Evolutionary conservation across 2,888 invertebrate species (phyloP).

Genomic region (Gisinianus flammeolus): DNA sequence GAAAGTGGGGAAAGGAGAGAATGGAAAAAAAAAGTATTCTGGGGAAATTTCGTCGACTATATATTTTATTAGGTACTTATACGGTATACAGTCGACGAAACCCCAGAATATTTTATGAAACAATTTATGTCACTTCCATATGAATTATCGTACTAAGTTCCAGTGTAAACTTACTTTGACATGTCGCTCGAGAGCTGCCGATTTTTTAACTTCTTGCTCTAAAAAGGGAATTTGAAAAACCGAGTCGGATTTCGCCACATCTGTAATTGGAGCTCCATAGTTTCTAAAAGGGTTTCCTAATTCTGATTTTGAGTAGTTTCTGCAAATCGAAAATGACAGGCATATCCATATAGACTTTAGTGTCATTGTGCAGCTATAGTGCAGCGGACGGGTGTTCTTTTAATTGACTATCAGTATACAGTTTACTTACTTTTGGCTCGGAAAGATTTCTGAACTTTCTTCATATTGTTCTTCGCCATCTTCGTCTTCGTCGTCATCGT

Average conservation of each 20-base stretch:
- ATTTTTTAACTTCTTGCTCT: constrained; percentile 49
- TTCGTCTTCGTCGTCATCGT: constrained; percentile 31
- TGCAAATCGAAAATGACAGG: no score
- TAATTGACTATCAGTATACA: background rate
- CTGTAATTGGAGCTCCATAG: background rate
- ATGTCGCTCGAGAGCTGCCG: constrained; percentile 51
- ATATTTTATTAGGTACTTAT: no score
- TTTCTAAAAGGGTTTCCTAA: constrained; percentile 5
- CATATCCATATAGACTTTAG: no score
- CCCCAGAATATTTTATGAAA: no score
- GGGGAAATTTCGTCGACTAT: background rate
- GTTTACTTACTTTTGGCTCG: background rate
- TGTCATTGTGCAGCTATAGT: background rate
- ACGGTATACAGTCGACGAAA: no score
- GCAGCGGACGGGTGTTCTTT: background rate
- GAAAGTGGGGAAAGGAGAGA: background rate
- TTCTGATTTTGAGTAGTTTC: no score
- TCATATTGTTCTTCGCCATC: constrained; percentile 16
- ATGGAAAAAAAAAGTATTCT: background rate
- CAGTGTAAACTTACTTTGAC: constrained; percentile 48
- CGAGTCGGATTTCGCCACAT: constrained; percentile 42
- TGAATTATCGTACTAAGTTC: background rate
- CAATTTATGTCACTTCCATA: no score
- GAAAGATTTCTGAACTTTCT: background rate
- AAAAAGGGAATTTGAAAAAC: constrained; percentile 52